Percentiles rank a stretch among this genome's conserved stretches.
Conservation (phyloP, 92 coral and sea anemone species). For the Scolanthus callimorphus region DNA sequence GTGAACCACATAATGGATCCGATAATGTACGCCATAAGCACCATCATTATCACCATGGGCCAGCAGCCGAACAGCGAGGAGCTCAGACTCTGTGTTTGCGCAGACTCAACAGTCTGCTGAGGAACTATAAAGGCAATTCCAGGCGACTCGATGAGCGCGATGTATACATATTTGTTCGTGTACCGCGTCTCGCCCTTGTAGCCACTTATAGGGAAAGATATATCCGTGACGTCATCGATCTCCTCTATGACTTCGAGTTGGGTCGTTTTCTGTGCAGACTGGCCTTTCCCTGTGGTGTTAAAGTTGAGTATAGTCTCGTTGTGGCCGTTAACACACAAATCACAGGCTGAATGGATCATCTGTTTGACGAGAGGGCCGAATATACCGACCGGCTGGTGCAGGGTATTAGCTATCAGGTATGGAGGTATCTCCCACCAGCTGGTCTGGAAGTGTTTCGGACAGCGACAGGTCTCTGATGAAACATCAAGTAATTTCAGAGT, state of each 20-base stretch:
- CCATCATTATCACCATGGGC: conserved; percentile 30
- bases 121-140: conserved; percentile 60
- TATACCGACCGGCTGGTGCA: conserved; percentile 48
- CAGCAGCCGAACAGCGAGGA: conserved; percentile 22
- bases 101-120: conserved; percentile 6
- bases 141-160: conserved; percentile 67
- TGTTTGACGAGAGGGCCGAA: conserved; percentile 40
- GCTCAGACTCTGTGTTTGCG: conserved; percentile 12
- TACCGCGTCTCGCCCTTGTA: conserved; percentile 35
- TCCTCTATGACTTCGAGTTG: conserved; percentile 33
- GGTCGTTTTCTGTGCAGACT: conserved; percentile 26
- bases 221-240: conserved; percentile 40
- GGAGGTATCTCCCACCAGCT: conserved; percentile 69
- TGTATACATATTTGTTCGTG: conserved; percentile 49
- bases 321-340: conserved; percentile 54
- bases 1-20: conserved; percentile 66
- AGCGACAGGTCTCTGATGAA: conserved; percentile 71
- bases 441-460: conserved; percentile 46
- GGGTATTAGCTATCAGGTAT: conserved; percentile 19
- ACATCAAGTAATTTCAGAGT: too few species aligned
- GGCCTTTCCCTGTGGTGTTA: conserved; percentile 27
- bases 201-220: conserved; percentile 69
- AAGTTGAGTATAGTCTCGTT: conserved; percentile 38
- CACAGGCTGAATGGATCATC: conserved; percentile 52
- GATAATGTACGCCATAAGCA: conserved; percentile 24